A percentile compares a stretch with the other conserved stretches of the same genome.
These are phyloP conservation scores for Habrosyne pyritoides DNA, from an alignment of 2,888 invertebrate genomes.

Conservation along the genomic window DNA sequence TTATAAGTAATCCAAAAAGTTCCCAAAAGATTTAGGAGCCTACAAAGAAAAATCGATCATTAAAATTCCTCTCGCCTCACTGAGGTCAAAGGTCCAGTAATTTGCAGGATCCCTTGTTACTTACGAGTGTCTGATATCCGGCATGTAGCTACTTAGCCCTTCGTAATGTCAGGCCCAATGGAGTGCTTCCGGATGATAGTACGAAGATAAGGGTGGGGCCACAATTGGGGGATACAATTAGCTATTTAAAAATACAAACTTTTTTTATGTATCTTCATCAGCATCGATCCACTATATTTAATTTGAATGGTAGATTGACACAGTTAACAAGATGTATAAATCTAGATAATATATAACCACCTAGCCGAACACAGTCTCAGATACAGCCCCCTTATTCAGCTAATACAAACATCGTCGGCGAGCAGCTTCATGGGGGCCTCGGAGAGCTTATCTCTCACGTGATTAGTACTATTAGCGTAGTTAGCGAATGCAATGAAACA, in stretches of 20 bases:
- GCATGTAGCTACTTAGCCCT: background rate
- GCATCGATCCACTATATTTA: too few relatives aligned
- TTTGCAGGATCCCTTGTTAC: slow-evolving; percentile 18
- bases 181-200: slow-evolving; percentile 11
- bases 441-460: too few relatives aligned
- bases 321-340: too few relatives aligned
- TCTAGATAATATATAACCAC: too few relatives aligned
- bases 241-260: too few relatives aligned
- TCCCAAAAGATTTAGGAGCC: background rate
- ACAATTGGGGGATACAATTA: background rate
- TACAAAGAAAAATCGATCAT: slow-evolving; percentile 3
- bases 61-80: slow-evolving; percentile 13
- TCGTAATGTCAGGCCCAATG: slow-evolving; percentile 14
- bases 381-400: too few relatives aligned
- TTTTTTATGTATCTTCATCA: background rate
- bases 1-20: background rate
- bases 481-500: too few relatives aligned
- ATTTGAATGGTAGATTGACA: too few relatives aligned
- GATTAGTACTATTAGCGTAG: too few relatives aligned
- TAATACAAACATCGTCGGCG: too few relatives aligned
- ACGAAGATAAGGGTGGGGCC: background rate
- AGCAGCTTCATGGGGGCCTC: too few relatives aligned
- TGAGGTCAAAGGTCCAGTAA: slow-evolving; percentile 14
- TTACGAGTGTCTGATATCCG: slow-evolving; percentile 9
- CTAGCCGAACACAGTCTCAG: too few relatives aligned